These are phyloP conservation scores for Eretmocerus hayati DNA, from an alignment of 2,888 invertebrate species.

Conservation along the genomic window DNA sequence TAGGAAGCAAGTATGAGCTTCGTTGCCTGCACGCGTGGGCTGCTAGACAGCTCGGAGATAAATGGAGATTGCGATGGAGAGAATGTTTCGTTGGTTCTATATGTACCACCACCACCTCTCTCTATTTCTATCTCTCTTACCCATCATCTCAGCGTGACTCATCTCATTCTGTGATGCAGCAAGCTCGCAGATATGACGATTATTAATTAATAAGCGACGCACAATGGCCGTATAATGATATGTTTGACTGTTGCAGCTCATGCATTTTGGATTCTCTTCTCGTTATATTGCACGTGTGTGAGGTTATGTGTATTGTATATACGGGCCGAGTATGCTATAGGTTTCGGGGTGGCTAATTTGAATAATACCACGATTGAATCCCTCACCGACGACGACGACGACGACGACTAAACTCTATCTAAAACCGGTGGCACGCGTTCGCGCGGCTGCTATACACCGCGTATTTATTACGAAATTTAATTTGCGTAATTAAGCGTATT, in stretches of 20 bases:
- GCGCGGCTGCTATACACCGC: too few relatives aligned
- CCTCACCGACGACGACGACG: too few relatives aligned
- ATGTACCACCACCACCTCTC: constrained; percentile 4
- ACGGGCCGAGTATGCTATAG: too few relatives aligned
- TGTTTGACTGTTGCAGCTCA: neutral
- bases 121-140: constrained; percentile 12
- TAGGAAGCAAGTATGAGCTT: constrained; percentile 7
- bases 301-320: too few relatives aligned
- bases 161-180: neutral
- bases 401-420: too few relatives aligned
- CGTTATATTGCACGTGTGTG: too few relatives aligned
- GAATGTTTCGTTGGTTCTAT: constrained; percentile 16
- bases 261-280: too few relatives aligned
- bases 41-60: constrained; percentile 20
- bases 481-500: too few relatives aligned
- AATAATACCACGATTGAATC: too few relatives aligned
- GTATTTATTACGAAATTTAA: too few relatives aligned
- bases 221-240: constrained; percentile 13
- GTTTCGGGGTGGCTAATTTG: too few relatives aligned
- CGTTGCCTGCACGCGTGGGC: constrained; percentile 12
- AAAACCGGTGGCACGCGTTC: too few relatives aligned
- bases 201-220: constrained; percentile 17
- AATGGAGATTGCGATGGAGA: constrained; percentile 22
- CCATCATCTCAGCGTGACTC: constrained; percentile 2
- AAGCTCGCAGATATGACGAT: neutral